Evolutionary conservation across 2,113 vertebrate species (phyloP).

Genomic region (Pterocles orientalis): DNA sequence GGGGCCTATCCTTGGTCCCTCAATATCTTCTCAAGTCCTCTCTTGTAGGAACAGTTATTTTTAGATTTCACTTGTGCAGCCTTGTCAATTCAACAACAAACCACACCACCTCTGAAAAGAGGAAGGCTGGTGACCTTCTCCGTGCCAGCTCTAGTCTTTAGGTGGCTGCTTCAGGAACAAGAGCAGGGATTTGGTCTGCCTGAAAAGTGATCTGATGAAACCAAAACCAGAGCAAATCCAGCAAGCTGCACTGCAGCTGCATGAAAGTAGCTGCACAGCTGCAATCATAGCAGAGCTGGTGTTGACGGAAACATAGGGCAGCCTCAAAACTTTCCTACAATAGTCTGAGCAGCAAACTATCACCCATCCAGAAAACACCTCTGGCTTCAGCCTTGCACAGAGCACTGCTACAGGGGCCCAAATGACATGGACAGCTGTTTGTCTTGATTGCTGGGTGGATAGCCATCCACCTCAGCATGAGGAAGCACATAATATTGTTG

Average conservation of each 20-base stretch:
- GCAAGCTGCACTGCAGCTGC: not conserved
- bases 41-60: not conserved
- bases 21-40: not conserved
- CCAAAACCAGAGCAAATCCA: not conserved
- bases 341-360: not conserved
- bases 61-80: not conserved
- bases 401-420: not conserved
- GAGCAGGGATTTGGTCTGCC: not conserved
- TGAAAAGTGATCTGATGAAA: not conserved
- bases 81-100: not conserved
- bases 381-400: not conserved
- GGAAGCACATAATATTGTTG: not conserved
- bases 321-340: not conserved
- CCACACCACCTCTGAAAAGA: not conserved
- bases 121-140: not conserved
- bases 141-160: not conserved
- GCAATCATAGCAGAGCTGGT: fast-evolving
- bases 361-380: not conserved
- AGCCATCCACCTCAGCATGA: not conserved
- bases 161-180: not conserved
- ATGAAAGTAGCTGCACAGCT: not conserved
- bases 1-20: not conserved
- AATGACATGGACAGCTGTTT: not conserved
- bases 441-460: not conserved
- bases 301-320: not conserved